Evolutionary conservation across 2,888 invertebrate genomes (phyloP), one percentile per base, ranked within the genome.

Genomic region (Lithophane socia): DNA sequence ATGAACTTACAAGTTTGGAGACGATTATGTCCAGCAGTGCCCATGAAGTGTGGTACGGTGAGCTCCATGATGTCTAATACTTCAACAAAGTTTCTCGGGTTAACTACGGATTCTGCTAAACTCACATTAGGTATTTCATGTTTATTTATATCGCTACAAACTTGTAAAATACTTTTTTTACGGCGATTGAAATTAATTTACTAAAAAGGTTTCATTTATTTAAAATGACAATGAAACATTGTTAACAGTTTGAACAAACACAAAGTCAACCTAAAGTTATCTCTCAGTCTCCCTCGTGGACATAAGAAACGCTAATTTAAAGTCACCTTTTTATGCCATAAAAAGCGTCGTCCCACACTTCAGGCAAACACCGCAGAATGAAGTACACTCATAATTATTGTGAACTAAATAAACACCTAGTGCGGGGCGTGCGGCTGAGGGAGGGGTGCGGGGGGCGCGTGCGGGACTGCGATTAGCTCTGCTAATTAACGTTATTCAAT

Each of bases 401-500:
- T 73, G 44, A 80, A 74, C 69, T 47, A 67, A 82, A 75, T 60
- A 67, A 85, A 80, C 58, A 82, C 21, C 44, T 73, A 24, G 78
- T 44, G 64, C 42, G 60, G 16, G 68, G 42, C 24, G n/a, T 13
- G 47, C 60, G 24, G 60, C 52, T 18, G 47, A 21, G 2, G 10
- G 49, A 2, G 58, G 67, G 9, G 24, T 0, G 37, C 3, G 49
- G 64, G 63, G 24, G 58, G 42, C 60, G 82, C 80, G 76, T 86
- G 86, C 85, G 78, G 68, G 77, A 37, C 70, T 73, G 85, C 86
- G 86, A 86, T 86, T 86, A 87, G 87, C 86, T 65, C 78, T 71
- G 64, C 85, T 87, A 87, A 87, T 87, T 87, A 87, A 83, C 79
- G 85, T 83, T 85, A 86, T 85, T 87, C 88, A 87, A 87, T 87